These are phyloP conservation scores for Capreolus pygargus DNA, from an alignment of 2,113 vertebrate genomes.

Conservation along the genomic window DNA sequence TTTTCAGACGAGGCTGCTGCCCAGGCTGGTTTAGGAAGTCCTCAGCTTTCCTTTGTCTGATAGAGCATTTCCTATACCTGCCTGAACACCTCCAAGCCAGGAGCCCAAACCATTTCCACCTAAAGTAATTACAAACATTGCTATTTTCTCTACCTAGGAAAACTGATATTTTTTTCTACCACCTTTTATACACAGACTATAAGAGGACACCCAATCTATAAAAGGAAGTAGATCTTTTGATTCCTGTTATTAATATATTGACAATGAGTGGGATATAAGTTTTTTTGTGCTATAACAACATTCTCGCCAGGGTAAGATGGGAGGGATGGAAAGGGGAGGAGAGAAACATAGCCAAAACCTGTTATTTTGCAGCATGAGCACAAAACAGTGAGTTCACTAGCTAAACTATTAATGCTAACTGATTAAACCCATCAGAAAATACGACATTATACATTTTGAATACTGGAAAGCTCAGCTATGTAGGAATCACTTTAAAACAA, in stretches of 20 bases:
- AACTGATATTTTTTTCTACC: neutral
- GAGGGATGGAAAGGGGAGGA: neutral
- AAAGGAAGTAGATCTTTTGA: neutral
- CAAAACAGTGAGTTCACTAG: neutral
- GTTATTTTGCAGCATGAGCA: neutral
- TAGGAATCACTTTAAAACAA: slow-evolving; percentile 14
- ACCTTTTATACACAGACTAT: neutral
- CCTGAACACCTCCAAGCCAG: neutral
- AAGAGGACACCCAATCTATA: neutral
- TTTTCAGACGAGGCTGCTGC: neutral
- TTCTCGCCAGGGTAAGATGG: neutral
- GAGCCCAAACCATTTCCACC: neutral
- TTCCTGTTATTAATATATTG: neutral
- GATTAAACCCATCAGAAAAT: slow-evolving; percentile 5
- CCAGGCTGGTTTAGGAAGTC: neutral
- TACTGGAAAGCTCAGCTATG: neutral
- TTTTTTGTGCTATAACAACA: neutral
- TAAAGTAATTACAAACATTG: neutral
- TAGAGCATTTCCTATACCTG: neutral
- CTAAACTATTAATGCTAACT: neutral
- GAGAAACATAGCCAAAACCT: neutral
- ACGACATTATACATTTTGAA: neutral
- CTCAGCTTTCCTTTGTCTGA: neutral
- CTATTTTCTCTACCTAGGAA: neutral
- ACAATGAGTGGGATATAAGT: neutral